These are phyloP conservation scores for Tragulus kanchil DNA, from an alignment of 2,113 vertebrate genomes.

Conservation along the genomic window DNA sequence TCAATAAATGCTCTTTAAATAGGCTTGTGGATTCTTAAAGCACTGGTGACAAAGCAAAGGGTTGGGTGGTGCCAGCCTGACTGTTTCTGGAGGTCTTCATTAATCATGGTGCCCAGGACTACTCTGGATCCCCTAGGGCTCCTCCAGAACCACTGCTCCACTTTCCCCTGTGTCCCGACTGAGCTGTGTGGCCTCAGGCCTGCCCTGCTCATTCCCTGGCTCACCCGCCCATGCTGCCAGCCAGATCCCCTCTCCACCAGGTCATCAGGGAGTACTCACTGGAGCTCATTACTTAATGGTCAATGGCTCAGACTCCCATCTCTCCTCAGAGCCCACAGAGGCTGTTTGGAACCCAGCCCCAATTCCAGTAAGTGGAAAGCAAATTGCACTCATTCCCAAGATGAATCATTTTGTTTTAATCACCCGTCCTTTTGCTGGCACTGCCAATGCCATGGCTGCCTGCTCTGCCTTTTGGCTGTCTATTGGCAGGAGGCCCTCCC, in stretches of 20 bases:
- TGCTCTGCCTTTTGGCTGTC: constrained; percentile 82
- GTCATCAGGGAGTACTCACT: constrained; percentile 70
- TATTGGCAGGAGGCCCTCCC: constrained; percentile 74
- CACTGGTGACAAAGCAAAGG: background rate
- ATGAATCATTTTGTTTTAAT: constrained; percentile 87
- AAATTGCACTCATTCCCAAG: constrained; percentile 70
- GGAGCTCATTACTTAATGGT: constrained; percentile 64
- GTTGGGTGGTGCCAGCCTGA: background rate
- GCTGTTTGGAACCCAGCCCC: constrained; percentile 68
- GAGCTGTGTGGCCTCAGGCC: background rate
- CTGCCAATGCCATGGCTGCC: constrained; percentile 68
- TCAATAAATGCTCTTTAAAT: background rate
- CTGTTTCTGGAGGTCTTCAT: background rate
- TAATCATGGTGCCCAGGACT: background rate
- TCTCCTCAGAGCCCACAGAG: background rate
- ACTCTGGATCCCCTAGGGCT: background rate
- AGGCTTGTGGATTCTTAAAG: background rate
- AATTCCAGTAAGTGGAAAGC: constrained; percentile 79
- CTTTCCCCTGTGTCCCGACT: background rate
- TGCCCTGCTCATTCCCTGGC: background rate
- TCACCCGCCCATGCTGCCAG: background rate
- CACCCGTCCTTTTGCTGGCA: constrained; percentile 79
- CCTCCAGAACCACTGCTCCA: background rate
- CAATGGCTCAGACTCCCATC: constrained; percentile 61
- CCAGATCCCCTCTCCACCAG: background rate